These are phyloP conservation scores for Ecliptopera silaceata DNA, from an alignment of 2,888 invertebrate species.

Conservation along the genomic window DNA sequence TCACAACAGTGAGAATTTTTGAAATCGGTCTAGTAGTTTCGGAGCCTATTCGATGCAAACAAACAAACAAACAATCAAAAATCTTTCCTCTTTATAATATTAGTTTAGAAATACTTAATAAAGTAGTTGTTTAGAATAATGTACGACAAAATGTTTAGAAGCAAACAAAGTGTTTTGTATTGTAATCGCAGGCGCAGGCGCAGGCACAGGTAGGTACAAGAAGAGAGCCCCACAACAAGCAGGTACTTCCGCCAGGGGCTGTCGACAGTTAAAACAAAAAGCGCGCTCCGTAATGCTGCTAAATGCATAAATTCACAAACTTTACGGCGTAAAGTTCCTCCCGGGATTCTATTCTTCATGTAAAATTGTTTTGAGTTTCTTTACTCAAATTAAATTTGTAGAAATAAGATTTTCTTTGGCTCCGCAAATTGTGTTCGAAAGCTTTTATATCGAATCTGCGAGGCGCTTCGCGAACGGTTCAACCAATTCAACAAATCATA, in stretches of 20 bases:
- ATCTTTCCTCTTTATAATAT: no score
- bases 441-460: constrained; percentile 29
- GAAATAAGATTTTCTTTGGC: constrained; percentile 31
- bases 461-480: constrained; percentile 9
- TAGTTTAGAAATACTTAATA: no score
- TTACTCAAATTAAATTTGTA: constrained; percentile 26
- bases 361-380: constrained; percentile 33
- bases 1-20: no score
- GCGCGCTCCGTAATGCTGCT: constrained; percentile 23
- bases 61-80: no score
- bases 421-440: constrained; percentile 31
- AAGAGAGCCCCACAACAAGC: not conserved
- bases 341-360: constrained; percentile 28
- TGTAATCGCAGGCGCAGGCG: no score
- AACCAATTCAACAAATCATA: constrained; percentile 17
- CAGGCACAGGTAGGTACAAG: no score
- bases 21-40: no score
- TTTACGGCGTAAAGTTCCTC: constrained; percentile 21
- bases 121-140: no score
- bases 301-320: constrained; percentile 34
- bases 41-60: no score
- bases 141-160: no score
- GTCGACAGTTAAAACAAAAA: not conserved
- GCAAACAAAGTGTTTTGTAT: no score
- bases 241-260: not conserved